A percentile compares a stretch with the other conserved stretches of the same genome.
Evolutionary conservation across 2,888 invertebrate species (phyloP).

Genomic region (Panorpa germanica): DNA sequence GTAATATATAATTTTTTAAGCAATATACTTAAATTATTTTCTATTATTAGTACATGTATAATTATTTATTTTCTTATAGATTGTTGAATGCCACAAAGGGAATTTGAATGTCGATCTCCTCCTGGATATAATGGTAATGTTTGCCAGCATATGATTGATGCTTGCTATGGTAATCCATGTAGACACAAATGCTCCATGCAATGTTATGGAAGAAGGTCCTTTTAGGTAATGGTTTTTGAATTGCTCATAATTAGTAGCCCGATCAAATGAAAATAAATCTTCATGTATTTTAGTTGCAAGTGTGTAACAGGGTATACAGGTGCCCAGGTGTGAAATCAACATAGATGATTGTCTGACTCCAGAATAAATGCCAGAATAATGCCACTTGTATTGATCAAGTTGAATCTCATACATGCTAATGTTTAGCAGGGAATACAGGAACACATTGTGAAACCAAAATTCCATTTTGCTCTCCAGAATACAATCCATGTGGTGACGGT

Average conservation of each 20-base stretch:
- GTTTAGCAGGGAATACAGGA: conserved; percentile 76
- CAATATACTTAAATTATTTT: conserved; percentile 9
- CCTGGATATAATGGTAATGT: conserved; percentile 90
- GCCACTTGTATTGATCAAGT: conserved; percentile 85
- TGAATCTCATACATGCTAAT: conserved; percentile 76
- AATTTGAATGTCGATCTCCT: conserved; percentile 78
- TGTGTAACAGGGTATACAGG: conserved; percentile 88
- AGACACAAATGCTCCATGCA: conserved; percentile 77
- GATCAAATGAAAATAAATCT: too few species aligned
- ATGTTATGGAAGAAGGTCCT: conserved; percentile 83
- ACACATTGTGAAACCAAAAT: conserved; percentile 86
- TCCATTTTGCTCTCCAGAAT: conserved; percentile 79
- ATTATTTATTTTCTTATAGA: too few species aligned
- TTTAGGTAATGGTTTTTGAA: too few species aligned
- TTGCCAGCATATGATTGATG: conserved; percentile 92
- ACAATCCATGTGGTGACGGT: conserved; percentile 89
- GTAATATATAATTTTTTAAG: conserved; percentile 15
- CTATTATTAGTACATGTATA: conserved; percentile 1
- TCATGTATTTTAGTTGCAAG: conserved; percentile 86
- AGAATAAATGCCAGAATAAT: conserved; percentile 83
- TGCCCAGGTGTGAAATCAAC: conserved; percentile 84
- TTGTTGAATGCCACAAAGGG: conserved; percentile 46
- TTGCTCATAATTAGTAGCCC: too few species aligned
- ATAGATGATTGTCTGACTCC: conserved; percentile 88
- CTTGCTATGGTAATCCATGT: conserved; percentile 97